A percentile compares a stretch with the other conserved stretches of the same genome.
Evolutionary conservation across 1,140 invertebrate species (phyloP).

Genomic region (Lanistes nyassanus): DNA sequence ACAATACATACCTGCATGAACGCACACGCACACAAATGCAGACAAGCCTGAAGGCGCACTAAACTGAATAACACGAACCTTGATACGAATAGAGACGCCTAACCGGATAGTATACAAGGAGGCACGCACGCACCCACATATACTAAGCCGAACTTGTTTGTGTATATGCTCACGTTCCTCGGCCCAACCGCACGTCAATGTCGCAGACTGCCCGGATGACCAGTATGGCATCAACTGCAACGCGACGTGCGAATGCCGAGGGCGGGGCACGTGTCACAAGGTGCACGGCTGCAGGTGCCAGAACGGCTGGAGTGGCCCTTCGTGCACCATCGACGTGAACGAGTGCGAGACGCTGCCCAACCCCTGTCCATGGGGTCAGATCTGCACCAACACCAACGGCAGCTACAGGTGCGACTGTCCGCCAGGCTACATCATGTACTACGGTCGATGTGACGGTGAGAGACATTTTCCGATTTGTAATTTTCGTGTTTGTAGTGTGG

Average conservation of each 20-base stretch:
- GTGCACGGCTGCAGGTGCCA: conserved; percentile 32
- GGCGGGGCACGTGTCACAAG: conserved; percentile 19
- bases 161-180: not conserved
- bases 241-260: conserved; percentile 24
- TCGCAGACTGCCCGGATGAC: conserved; percentile 2
- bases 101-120: not conserved
- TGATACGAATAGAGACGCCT: not conserved
- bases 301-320: conserved; percentile 22
- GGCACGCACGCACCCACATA: not conserved
- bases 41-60: too few species aligned
- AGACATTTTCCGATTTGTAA: not conserved
- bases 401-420: conserved; percentile 74
- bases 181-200: not conserved
- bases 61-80: too few species aligned
- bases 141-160: not conserved
- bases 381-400: conserved; percentile 82
- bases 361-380: conserved; percentile 75
- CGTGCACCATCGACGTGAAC: conserved; percentile 26
- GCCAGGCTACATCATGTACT: not conserved
- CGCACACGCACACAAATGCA: too few species aligned
- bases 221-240: conserved; percentile 23
- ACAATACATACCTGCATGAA: too few species aligned
- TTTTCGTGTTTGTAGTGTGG: not conserved
- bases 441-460: too few species aligned
- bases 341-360: conserved; percentile 20